Evolutionary conservation across 2,888 invertebrate genomes (phyloP).

Genomic region (Callinectes sapidus): DNA sequence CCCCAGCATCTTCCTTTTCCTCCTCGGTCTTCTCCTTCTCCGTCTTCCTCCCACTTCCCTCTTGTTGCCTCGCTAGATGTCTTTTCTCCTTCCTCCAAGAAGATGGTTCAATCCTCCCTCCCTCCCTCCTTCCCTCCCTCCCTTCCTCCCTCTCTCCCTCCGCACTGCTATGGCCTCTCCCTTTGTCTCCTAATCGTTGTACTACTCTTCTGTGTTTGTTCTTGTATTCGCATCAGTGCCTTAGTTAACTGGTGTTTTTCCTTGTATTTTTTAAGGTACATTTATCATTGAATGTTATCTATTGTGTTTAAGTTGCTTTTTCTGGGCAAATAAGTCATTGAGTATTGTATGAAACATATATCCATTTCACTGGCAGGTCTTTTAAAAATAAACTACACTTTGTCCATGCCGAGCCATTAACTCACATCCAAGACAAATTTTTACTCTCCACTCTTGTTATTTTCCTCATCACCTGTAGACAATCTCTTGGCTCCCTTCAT

Average conservation of each 20-base stretch:
- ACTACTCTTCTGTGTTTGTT: neutral
- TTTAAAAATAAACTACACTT: neutral
- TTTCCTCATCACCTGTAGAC: constrained; percentile 8
- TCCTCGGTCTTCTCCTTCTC: neutral
- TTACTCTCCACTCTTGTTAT: constrained; percentile 16
- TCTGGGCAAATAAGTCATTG: neutral
- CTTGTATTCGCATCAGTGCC: neutral
- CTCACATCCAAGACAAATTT: neutral
- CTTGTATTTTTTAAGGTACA: neutral
- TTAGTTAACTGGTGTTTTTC: neutral
- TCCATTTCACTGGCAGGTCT: neutral
- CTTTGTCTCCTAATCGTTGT: neutral
- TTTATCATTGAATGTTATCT: neutral
- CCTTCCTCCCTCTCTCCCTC: neutral
- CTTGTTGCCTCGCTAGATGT: neutral
- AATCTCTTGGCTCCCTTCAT: neutral
- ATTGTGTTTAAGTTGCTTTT: neutral
- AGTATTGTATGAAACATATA: neutral
- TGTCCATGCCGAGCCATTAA: neutral
- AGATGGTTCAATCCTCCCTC: constrained; percentile 9
- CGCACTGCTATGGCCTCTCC: neutral
- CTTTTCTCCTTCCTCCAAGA: neutral
- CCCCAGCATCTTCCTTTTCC: constrained; percentile 20
- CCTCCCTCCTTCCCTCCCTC: neutral
- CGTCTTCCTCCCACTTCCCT: neutral